A percentile compares a stretch with the other conserved stretches of the same genome.
phyloP scores from a whole-genome alignment of 2,888 invertebrate species.

The Stenodera caucasica region DNA sequence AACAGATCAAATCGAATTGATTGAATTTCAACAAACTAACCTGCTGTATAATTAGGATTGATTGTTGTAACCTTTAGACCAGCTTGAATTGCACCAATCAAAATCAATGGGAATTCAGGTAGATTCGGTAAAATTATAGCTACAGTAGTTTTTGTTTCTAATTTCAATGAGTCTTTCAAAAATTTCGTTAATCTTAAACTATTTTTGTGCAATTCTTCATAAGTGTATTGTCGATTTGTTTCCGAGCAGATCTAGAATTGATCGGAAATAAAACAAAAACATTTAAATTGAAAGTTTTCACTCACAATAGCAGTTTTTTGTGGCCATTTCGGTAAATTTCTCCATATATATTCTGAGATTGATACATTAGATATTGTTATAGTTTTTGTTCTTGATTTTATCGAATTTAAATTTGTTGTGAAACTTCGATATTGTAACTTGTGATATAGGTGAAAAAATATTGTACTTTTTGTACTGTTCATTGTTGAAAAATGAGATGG shows the following conservation, averaged over 20 bases:
- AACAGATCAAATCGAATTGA: no score
- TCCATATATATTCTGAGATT: constrained; percentile 58
- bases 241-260: constrained; percentile 65
- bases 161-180: constrained; percentile 63
- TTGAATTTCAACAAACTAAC: no score
- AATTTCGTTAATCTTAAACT: constrained; percentile 59
- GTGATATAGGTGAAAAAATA: no score
- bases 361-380: constrained; percentile 60
- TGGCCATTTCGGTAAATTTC: constrained; percentile 19
- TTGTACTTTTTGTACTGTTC: no score
- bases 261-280: constrained; percentile 27
- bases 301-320: constrained; percentile 20
- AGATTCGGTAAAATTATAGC: constrained; percentile 72
- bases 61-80: constrained; percentile 69
- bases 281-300: no score
- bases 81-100: constrained; percentile 69
- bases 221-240: constrained; percentile 72
- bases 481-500: no score
- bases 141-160: constrained; percentile 62
- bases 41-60: constrained; percentile 69
- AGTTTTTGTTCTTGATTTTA: constrained; percentile 37
- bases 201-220: constrained; percentile 65
- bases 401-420: no score
- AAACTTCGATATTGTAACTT: no score
- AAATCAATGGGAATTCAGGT: constrained; percentile 70